Base-by-base conservation (phyloP, 92 coral and sea anemone genomes). In the Epizoanthus stellaris region DNA sequence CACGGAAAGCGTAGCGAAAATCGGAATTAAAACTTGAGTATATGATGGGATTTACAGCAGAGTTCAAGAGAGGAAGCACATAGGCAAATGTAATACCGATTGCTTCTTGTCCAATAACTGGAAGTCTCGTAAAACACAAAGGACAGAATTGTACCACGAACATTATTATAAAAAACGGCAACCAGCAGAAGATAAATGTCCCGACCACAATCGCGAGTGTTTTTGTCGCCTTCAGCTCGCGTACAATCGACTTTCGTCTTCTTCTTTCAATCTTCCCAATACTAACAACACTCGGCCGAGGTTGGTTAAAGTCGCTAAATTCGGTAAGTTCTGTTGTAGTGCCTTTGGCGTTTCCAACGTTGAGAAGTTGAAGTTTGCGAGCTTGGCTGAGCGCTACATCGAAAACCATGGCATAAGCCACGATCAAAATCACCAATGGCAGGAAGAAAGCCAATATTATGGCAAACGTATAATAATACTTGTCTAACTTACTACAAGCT, bases 201-300 rank as follows among this genome's bases (percentile, higher is more conserved):
- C 99, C 99, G 10, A 97, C 94, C 16, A 97, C 98, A 20, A 97
- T 93, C 15, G 98, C 98, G 15, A 97, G 79, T 0, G 99, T 97
- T 68, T 97, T 97, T 17, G 99, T 97, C 49, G 99, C 99, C 83
- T 97, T 97, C 0, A 97, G 88, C 70, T 97, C 99, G 56, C 99
- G 97, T 56, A 97, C 73, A 75, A 97, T 88, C 6, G 98, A 94
- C 65, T 92, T 94, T 62, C 98, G 81, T 17, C 88, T 73, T 43
- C 90, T 80, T 9, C 98, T 93, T 15, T 95, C 94, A 11, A 91
- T 91, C 20, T 93, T 88, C 12, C 90, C 95, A 21, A 93, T 85
- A 74, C 96, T 92, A 3, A 80, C 87, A 13, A 88, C 91, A 54
- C 98, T 97, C 0, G 92, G 92, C 4, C 94, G 81, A 19, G 85